phyloP scores from a whole-genome alignment of 1,140 invertebrate genomes.

The Psix sp. region DNA sequence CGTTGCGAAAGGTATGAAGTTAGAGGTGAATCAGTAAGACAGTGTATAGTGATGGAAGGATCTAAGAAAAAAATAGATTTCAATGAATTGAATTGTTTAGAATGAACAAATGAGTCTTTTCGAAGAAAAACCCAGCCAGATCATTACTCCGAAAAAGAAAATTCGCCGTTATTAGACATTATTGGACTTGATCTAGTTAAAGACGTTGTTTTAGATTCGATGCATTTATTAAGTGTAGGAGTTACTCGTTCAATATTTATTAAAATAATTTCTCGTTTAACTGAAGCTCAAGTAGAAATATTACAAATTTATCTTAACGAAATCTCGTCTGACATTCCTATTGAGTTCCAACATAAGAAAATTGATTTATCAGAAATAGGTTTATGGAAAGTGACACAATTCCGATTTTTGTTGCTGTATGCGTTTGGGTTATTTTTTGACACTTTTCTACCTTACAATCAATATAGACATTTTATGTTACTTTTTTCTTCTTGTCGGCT shows the following conservation, averaged over 20 bases:
- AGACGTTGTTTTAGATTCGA: conserved; percentile 11
- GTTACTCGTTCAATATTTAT: background rate
- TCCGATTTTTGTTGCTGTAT: too few species aligned
- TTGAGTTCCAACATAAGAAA: too few species aligned
- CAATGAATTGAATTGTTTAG: conserved; percentile 2
- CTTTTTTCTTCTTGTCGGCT: too few species aligned
- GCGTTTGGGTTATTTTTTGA: too few species aligned
- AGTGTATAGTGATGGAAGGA: background rate
- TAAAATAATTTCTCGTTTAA: too few species aligned
- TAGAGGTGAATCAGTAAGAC: conserved; percentile 15
- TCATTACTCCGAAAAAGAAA: conserved; percentile 2
- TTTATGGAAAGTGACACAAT: too few species aligned
- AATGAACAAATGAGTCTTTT: conserved; percentile 13
- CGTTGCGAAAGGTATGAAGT: conserved; percentile 13
- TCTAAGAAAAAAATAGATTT: conserved; percentile 18
- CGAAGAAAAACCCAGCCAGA: background rate
- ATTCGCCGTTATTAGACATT: conserved; percentile 8
- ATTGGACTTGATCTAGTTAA: conserved; percentile 6
- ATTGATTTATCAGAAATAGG: too few species aligned
- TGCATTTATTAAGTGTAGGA: conserved; percentile 3
- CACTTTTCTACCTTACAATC: too few species aligned
- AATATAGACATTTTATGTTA: too few species aligned
- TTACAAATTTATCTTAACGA: too few species aligned
- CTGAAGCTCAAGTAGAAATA: too few species aligned
- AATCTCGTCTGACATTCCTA: too few species aligned